These are phyloP conservation scores for Sus scrofa DNA, from an alignment of 2,113 vertebrate genomes.

Conservation along the genomic window T2T-Sscrofa CM000824.6:124057501-124058000, in stretches of 20 bases:
- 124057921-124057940: background rate
- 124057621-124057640: background rate
- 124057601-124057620: background rate
- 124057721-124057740: background rate
- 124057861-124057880: background rate
- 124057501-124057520: background rate
- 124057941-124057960: background rate
- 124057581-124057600: background rate
- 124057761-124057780: background rate
- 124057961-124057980: background rate
- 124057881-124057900: background rate
- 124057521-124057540: background rate
- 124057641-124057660: background rate
- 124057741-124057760: background rate
- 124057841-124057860: background rate
- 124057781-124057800: background rate
- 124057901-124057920: background rate
- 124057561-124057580: background rate
- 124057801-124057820: background rate
- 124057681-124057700: background rate
- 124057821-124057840: background rate
- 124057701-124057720: background rate
- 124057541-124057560: conserved; percentile 18
- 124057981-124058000: background rate
- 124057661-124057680: background rate